Base-by-base conservation (phyloP, 1,140 invertebrate species). In the Dryas iulia region DNA sequence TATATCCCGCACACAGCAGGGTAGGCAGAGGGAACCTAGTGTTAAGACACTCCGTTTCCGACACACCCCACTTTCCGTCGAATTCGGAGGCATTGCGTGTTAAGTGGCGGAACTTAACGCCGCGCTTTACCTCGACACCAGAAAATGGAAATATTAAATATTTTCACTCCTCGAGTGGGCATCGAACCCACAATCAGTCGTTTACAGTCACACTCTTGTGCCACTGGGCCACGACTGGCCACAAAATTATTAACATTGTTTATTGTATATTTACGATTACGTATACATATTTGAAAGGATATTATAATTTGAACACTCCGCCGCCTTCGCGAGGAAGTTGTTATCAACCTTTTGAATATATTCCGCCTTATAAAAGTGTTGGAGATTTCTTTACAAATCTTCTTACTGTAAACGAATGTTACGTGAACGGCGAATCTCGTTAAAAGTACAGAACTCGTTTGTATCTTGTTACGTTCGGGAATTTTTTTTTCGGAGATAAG, bases 381-480 rank as follows among this genome's bases (percentile, higher is more conserved):
- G 18, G n/a, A 21, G 39, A 47, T 47, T 47, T 35, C 21, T 47
- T 47, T 18, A 21, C 18, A 47, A 47, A 47, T 47, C 18, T 8
- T 18, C 39, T 47, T 21, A 10, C 39, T 18, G 39, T 47, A 39
- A 7, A 21, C 39, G 39, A 47, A 47, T 21, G 39, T 8, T 18
- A n/a, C 11, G 33, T 35, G 33, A 35, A 35, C 33, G 33, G n/a
- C 11, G 39, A 47, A 47, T 47, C 39, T 47, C 39, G 39, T 47
- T 47, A 47, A 47, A 47, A 47, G 39, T 47, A 47, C 39, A 6
- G 14, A 47, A 47, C 39, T 47, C n/a, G 39, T 47, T 47, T 47
- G 39, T 18, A 18, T 47, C 39, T 47, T 47, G 39, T 47, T 47
- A 47, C 39, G 14, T 47, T 47, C 10, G 14, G n/a, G 8, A 47